These are phyloP conservation scores for Taurulus bubalis DNA, from an alignment of 2,113 vertebrate species.

Conservation along the genomic window DNA sequence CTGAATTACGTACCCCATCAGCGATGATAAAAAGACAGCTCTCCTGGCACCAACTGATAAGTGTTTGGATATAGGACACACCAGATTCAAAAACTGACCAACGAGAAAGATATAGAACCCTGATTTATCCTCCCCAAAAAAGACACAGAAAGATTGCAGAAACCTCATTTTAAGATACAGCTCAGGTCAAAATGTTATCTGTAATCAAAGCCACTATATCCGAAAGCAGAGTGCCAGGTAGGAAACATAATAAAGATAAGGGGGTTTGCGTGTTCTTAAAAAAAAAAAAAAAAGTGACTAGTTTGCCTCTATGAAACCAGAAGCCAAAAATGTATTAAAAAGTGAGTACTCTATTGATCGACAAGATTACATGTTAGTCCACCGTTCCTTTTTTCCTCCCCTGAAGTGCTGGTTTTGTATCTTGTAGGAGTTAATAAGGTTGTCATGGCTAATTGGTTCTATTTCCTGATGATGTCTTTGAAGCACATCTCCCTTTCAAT, in stretches of 20 bases:
- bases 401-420: not conserved
- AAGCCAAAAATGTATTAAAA: not conserved
- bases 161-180: too few species aligned
- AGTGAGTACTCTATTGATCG: not conserved
- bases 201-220: too few species aligned
- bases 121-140: not conserved
- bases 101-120: not conserved
- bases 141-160: too few species aligned
- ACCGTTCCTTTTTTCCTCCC: not conserved
- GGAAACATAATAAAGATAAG: not conserved
- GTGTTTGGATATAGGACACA: not conserved
- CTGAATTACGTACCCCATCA: not conserved
- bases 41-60: conserved; percentile 7
- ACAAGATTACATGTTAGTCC: not conserved
- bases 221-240: too few species aligned
- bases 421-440: not conserved
- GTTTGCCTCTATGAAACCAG: not conserved
- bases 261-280: not conserved
- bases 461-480: conserved; percentile 21
- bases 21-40: not conserved
- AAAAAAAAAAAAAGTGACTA: too few species aligned
- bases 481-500: not conserved
- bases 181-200: too few species aligned
- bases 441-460: conserved; percentile 1
- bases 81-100: not conserved